These are phyloP conservation scores for Melanitta fusca DNA, from an alignment of 2,797 vertebrate genomes.

Conservation along the genomic window DNA sequence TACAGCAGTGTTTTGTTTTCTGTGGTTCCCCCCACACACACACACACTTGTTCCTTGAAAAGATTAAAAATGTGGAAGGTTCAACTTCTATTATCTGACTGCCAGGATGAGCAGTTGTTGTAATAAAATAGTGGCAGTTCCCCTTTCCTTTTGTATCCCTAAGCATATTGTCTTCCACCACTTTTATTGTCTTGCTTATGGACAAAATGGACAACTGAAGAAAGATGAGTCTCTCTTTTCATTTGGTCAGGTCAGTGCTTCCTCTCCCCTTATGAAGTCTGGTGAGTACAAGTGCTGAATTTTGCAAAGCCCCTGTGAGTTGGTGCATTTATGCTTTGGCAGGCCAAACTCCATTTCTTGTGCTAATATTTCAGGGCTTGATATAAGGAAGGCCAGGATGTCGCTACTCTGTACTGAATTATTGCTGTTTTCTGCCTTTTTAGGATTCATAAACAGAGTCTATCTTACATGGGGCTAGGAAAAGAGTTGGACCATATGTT, in stretches of 20 bases:
- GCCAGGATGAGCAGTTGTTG: neutral
- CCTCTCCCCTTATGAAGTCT: neutral
- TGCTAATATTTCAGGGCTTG: accelerated
- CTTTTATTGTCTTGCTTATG: neutral
- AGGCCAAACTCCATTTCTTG: neutral
- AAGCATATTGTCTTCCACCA: too few relatives aligned
- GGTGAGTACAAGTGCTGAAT: neutral
- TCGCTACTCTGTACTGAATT: neutral
- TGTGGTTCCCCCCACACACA: too few relatives aligned
- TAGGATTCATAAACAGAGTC: neutral
- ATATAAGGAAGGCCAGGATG: neutral
- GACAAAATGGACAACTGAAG: neutral
- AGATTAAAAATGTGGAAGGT: neutral
- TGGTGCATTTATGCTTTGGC: neutral
- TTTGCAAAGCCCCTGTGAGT: neutral
- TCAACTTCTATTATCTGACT: neutral
- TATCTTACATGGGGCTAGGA: neutral
- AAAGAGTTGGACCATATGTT: neutral
- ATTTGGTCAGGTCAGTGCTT: neutral
- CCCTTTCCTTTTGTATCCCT: neutral
- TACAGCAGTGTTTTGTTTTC: neutral
- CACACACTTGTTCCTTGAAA: neutral
- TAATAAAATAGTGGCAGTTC: neutral
- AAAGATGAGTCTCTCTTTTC: neutral
- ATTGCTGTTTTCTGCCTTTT: neutral